These are phyloP conservation scores for Pachypsylla venusta DNA, from an alignment of 1,140 invertebrate species.

Conservation along the genomic window DNA sequence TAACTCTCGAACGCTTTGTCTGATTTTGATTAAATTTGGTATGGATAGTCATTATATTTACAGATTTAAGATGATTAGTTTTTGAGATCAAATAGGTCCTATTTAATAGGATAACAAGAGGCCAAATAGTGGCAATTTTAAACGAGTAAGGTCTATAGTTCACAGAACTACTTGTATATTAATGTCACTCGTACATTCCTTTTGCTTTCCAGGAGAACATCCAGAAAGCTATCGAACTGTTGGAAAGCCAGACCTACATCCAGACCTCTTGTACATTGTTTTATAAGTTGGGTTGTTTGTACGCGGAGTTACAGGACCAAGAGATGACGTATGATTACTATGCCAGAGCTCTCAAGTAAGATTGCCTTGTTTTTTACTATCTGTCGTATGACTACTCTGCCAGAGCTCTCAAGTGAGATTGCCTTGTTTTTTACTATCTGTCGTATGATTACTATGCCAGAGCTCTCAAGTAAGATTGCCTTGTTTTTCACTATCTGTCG, in stretches of 20 bases:
- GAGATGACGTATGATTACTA: slow-evolving; percentile 58
- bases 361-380: no score
- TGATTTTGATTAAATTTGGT: no score
- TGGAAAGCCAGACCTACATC: slow-evolving; percentile 43
- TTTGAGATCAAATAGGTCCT: neutral
- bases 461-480: no score
- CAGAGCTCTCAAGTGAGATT: no score
- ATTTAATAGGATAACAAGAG: neutral
- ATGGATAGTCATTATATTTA: no score
- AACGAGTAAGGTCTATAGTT: neutral
- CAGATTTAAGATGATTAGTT: neutral
- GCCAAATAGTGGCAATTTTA: neutral
- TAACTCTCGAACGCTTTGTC: no score
- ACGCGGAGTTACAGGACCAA: slow-evolving; percentile 38
- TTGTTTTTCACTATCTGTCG: no score
- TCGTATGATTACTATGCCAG: no score
- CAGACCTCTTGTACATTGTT: slow-evolving; percentile 49
- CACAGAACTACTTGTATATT: neutral
- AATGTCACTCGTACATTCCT: slow-evolving; percentile 17
- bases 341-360: slow-evolving; percentile 49
- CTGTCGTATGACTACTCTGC: no score
- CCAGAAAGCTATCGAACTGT: slow-evolving; percentile 40
- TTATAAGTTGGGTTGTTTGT: slow-evolving; percentile 51
- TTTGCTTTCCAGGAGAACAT: slow-evolving; percentile 38
- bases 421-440: no score